A percentile compares a stretch with the other conserved stretches of the same genome.
Evolutionary conservation across 2,888 invertebrate genomes (phyloP).

Genomic region (Heliothis peltigera): DNA sequence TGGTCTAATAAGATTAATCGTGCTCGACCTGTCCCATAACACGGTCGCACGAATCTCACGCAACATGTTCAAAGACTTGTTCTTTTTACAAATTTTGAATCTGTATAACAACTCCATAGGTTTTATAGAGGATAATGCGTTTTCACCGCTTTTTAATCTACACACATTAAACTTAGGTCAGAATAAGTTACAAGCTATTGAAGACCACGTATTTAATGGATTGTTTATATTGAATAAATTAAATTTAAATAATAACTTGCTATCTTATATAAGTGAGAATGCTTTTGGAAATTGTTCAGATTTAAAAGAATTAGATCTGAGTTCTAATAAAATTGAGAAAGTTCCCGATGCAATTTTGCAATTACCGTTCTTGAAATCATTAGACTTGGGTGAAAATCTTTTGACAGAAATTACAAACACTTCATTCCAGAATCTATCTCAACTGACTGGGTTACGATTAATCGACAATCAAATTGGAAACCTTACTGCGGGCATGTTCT

Average conservation of each 20-base stretch:
- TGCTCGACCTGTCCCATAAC: constrained; percentile 96
- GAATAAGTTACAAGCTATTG: constrained; percentile 94
- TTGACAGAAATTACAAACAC: constrained; percentile 95
- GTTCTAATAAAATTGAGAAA: constrained; percentile 94
- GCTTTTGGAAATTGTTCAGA: constrained; percentile 97
- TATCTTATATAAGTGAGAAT: constrained; percentile 93
- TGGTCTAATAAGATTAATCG: constrained; percentile 95
- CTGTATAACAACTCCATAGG: constrained; percentile 95
- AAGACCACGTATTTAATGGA: constrained; percentile 95
- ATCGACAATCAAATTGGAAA: constrained; percentile 97
- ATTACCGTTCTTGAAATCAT: constrained; percentile 95
- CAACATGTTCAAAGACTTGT: constrained; percentile 95
- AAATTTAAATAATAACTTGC: constrained; percentile 95
- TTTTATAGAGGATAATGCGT: constrained; percentile 95
- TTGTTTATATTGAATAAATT: constrained; percentile 95
- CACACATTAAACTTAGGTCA: constrained; percentile 96
- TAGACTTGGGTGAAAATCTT: constrained; percentile 97
- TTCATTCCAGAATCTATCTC: constrained; percentile 95
- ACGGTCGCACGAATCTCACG: constrained; percentile 94
- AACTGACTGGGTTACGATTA: constrained; percentile 95
- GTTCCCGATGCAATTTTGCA: constrained; percentile 96
- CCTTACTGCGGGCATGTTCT: constrained; percentile 96
- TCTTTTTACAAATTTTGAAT: constrained; percentile 96
- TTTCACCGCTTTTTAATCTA: constrained; percentile 96
- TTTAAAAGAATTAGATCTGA: constrained; percentile 96